A percentile compares a stretch with the other conserved stretches of the same genome.
phyloP scores from a whole-genome alignment of 2,113 vertebrate genomes.

The Sinocyclocheilus grahami region DNA sequence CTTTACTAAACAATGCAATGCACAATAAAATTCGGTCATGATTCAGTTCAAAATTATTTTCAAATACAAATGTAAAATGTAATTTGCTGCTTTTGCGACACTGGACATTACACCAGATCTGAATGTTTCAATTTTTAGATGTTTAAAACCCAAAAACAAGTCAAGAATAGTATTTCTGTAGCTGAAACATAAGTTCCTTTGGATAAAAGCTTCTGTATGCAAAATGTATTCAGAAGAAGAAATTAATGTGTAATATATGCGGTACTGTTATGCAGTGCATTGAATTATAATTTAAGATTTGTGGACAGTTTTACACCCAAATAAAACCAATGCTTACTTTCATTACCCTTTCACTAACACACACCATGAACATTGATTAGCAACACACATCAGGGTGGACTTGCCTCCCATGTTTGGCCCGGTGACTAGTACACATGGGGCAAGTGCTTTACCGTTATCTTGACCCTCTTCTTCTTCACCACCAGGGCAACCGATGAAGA shows the following conservation, averaged over 20 bases:
- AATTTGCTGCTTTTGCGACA: no score
- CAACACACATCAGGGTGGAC: constrained; percentile 86
- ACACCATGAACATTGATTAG: background rate
- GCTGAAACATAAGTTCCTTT: background rate
- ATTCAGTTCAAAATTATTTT: background rate
- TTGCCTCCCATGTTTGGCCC: constrained; percentile 99
- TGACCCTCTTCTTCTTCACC: constrained; percentile 62
- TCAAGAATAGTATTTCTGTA: background rate
- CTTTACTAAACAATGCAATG: background rate
- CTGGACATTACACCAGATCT: background rate
- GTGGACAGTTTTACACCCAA: background rate
- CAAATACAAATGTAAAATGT: background rate
- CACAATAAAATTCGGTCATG: background rate
- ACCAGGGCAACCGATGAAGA: constrained; percentile 81
- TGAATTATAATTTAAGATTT: background rate
- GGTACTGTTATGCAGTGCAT: background rate
- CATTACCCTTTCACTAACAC: background rate
- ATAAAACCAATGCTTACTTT: background rate
- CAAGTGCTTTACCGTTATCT: constrained; percentile 60
- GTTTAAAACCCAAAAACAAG: background rate
- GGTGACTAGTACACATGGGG: constrained; percentile 91
- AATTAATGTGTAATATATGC: background rate
- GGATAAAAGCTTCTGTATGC: background rate
- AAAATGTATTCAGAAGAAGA: background rate
- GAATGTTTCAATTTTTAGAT: no score